phyloP scores from a whole-genome alignment of 1,140 invertebrate genomes.

The Brachystomella parvula region DNA sequence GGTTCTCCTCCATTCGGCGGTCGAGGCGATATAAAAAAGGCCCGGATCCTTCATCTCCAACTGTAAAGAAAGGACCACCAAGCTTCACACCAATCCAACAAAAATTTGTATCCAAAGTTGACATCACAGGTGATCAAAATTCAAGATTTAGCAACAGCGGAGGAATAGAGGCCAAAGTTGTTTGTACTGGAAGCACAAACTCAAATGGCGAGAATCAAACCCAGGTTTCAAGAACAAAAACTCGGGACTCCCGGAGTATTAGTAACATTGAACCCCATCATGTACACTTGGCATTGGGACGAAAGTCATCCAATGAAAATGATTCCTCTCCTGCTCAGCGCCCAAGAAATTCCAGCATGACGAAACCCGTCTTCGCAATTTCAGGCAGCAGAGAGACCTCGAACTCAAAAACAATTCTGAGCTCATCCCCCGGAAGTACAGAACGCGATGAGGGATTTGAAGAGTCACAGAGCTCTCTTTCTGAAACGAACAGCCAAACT shows the following conservation, averaged over 20 bases:
- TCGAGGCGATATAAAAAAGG: constrained; percentile 71
- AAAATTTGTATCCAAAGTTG: constrained; percentile 33
- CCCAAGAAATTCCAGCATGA: constrained; percentile 4
- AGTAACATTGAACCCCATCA: constrained; percentile 33
- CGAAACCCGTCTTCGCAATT: background rate
- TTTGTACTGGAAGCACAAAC: background rate
- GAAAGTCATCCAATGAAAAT: background rate
- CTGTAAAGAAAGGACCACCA: background rate
- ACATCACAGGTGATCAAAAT: constrained; percentile 15
- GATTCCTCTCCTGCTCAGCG: background rate
- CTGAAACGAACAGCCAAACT: constrained; percentile 68
- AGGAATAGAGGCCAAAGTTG: background rate
- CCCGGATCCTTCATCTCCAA: constrained; percentile 48
- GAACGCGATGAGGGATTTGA: constrained; percentile 79
- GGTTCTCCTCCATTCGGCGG: constrained; percentile 68
- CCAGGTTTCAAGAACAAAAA: constrained; percentile 6
- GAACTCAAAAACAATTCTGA: constrained; percentile 20
- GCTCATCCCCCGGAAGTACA: constrained; percentile 27
- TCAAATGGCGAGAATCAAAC: background rate
- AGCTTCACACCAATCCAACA: constrained; percentile 13
- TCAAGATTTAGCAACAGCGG: background rate
- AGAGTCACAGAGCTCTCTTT: constrained; percentile 74
- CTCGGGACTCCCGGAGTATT: constrained; percentile 25
- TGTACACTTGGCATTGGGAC: constrained; percentile 27
- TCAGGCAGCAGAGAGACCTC: no score